These are phyloP conservation scores for Paramuricea clavata DNA, from an alignment of 92 coral and sea anemone genomes.

Conservation along the genomic window DNA sequence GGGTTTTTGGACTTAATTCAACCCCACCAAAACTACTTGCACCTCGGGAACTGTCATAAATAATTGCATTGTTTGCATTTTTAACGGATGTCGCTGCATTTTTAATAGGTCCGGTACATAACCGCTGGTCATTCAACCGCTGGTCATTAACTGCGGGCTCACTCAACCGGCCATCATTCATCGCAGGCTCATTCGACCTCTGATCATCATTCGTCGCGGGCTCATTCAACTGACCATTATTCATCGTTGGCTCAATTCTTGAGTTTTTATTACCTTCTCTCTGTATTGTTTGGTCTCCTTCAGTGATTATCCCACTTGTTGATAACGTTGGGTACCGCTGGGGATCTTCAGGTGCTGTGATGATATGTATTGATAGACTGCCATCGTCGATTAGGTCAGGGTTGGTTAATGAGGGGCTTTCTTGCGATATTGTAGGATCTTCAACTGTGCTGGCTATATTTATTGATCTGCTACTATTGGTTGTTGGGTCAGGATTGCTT, in stretches of 20 bases:
- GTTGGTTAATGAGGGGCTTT: not conserved
- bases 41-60: constrained; percentile 9
- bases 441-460: not conserved
- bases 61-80: not conserved
- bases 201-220: not conserved
- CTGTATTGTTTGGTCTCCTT: not conserved
- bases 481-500: not conserved
- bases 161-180: not conserved
- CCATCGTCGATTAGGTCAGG: not conserved
- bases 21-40: constrained; percentile 38
- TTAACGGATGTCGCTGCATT: not conserved
- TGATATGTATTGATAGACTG: constrained; percentile 29
- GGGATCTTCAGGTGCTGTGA: not conserved
- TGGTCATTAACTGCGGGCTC: not conserved
- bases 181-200: not conserved
- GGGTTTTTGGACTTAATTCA: constrained; percentile 8
- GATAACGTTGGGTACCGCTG: constrained; percentile 13
- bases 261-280: not conserved
- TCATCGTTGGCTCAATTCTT: not conserved
- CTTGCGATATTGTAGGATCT: not conserved
- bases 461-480: not conserved
- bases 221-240: not conserved
- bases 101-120: not conserved
- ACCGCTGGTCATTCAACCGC: not conserved
- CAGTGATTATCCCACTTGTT: constrained; percentile 32